Evolutionary conservation across 1,140 invertebrate species (phyloP).

Genomic region (Leptinotarsa undecemlineata): DNA sequence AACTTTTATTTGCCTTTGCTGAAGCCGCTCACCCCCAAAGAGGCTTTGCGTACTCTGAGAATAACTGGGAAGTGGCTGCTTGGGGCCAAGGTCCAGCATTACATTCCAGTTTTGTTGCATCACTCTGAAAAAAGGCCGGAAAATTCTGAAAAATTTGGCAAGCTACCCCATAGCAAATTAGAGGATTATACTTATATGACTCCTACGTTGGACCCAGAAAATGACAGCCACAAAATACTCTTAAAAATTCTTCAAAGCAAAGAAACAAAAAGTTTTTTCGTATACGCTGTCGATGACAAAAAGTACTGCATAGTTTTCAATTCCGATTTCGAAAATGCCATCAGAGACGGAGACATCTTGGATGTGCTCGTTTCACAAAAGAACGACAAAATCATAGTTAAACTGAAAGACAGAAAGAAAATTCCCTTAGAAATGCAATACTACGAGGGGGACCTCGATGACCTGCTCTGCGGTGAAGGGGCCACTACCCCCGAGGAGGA

Average conservation of each 20-base stretch:
- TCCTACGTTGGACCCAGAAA: slow-evolving; percentile 68
- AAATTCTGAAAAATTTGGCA: slow-evolving; percentile 64
- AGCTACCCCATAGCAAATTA: slow-evolving; percentile 66
- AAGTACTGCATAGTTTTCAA: slow-evolving; percentile 76
- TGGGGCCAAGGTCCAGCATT: slow-evolving; percentile 70
- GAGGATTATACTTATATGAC: slow-evolving; percentile 76
- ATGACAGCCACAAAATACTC: slow-evolving; percentile 65
- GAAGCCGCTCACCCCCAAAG: slow-evolving; percentile 78
- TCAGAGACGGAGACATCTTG: slow-evolving; percentile 74
- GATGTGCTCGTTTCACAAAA: slow-evolving; percentile 77
- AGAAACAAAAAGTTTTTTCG: slow-evolving; percentile 65
- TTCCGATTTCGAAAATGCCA: slow-evolving; percentile 73
- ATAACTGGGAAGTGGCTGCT: slow-evolving; percentile 73
- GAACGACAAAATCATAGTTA: slow-evolving; percentile 72
- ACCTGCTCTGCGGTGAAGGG: slow-evolving; percentile 64
- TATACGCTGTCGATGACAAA: slow-evolving; percentile 76
- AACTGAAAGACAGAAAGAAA: slow-evolving; percentile 72
- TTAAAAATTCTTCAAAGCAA: slow-evolving; percentile 66
- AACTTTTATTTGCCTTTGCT: slow-evolving; percentile 83
- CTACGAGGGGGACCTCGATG: slow-evolving; percentile 60
- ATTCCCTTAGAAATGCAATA: slow-evolving; percentile 72
- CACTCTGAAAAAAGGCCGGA: slow-evolving; percentile 68
- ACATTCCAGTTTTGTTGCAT: slow-evolving; percentile 74
- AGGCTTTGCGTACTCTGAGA: slow-evolving; percentile 76
- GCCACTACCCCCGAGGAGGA: slow-evolving; percentile 64